Percentiles rank a stretch among this genome's conserved stretches.
Conservation (phyloP, 2,797 vertebrate genomes). For the Calcarius lapponicus region DNA sequence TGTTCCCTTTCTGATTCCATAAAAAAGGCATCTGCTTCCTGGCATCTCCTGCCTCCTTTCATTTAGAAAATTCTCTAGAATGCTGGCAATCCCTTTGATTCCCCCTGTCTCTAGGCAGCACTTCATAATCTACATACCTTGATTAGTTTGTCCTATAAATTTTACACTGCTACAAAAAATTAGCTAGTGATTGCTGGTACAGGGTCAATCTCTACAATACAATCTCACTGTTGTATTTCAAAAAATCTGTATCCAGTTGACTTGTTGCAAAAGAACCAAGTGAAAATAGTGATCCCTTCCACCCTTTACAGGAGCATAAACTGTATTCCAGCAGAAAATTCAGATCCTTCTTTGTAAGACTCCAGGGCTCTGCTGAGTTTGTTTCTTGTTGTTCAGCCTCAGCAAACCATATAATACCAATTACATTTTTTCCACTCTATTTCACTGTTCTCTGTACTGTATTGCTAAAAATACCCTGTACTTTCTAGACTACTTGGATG, state of each 20-base stretch:
- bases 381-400: background rate
- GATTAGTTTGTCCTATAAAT: background rate
- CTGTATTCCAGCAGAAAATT: background rate
- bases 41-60: background rate
- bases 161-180: background rate
- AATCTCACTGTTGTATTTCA: fast-evolving
- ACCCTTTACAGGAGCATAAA: background rate
- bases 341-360: background rate
- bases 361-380: background rate
- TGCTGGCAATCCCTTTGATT: background rate
- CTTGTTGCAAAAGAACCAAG: background rate
- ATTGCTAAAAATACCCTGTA: background rate
- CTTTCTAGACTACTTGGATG: background rate
- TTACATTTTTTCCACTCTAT: background rate
- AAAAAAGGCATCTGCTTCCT: background rate
- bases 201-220: background rate
- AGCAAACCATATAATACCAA: background rate
- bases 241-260: background rate
- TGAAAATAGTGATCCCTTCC: background rate
- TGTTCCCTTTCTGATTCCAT: background rate
- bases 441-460: background rate
- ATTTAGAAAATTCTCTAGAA: background rate
- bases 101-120: background rate
- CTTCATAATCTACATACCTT: background rate
- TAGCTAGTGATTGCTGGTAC: background rate